phyloP scores from a whole-genome alignment of 2,888 invertebrate species.

The Chaetogeoica ovagalla region DNA sequence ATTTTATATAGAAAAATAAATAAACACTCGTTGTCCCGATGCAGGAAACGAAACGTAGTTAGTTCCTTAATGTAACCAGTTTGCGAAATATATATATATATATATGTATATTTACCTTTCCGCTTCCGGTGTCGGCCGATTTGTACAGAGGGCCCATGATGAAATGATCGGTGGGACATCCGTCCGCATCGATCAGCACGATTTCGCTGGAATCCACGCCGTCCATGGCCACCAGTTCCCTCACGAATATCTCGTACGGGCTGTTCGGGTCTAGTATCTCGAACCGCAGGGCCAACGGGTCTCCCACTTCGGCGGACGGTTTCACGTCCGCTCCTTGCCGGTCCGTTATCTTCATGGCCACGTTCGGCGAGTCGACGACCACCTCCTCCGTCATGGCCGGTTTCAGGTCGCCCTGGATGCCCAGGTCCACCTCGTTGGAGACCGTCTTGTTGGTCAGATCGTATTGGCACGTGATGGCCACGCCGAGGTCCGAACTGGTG shows the following conservation, averaged over 20 bases:
- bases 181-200: constrained; percentile 84
- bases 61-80: no score
- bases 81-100: no score
- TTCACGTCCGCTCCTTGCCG: constrained; percentile 81
- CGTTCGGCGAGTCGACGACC: constrained; percentile 89
- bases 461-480: constrained; percentile 91
- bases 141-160: constrained; percentile 92
- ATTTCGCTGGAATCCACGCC: constrained; percentile 91
- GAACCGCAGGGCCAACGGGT: constrained; percentile 86
- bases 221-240: constrained; percentile 92
- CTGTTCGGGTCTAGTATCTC: constrained; percentile 90
- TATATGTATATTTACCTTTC: constrained; percentile 73
- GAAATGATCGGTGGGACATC: constrained; percentile 91
- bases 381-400: constrained; percentile 81
- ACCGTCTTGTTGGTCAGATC: constrained; percentile 93
- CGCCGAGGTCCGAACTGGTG: constrained; percentile 88
- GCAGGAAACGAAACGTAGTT: no score
- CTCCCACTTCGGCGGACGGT: constrained; percentile 87
- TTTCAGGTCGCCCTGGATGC: constrained; percentile 85
- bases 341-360: constrained; percentile 89
- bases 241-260: constrained; percentile 93
- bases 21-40: no score
- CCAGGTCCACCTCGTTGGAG: constrained; percentile 86
- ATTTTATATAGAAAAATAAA: no score
- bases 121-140: constrained; percentile 68